phyloP scores from a whole-genome alignment of 2,888 invertebrate species.

The Invenusta paracnida region DNA sequence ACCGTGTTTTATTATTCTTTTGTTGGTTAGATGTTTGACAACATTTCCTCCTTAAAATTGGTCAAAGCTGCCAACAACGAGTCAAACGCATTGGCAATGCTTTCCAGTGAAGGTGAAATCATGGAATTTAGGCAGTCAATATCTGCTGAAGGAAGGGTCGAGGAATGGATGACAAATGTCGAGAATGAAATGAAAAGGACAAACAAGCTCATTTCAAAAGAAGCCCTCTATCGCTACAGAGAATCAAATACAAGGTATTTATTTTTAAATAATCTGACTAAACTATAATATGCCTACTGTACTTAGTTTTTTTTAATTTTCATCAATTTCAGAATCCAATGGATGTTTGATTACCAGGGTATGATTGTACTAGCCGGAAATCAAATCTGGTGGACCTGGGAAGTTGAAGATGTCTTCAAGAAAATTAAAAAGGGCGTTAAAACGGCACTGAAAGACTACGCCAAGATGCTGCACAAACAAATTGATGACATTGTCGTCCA shows the following conservation, averaged over 20 bases:
- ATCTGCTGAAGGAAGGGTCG: constrained; percentile 74
- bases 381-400: constrained; percentile 91
- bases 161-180: constrained; percentile 85
- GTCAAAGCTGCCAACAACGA: constrained; percentile 69
- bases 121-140: constrained; percentile 75
- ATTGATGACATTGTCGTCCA: constrained; percentile 77
- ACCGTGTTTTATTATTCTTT: constrained; percentile 5
- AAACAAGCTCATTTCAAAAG: constrained; percentile 77
- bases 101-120: constrained; percentile 78
- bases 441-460: constrained; percentile 82
- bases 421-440: constrained; percentile 68
- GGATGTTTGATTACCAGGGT: constrained; percentile 83
- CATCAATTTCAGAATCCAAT: constrained; percentile 67
- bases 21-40: constrained; percentile 76
- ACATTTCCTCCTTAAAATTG: constrained; percentile 73
- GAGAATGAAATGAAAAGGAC: constrained; percentile 77
- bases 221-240: constrained; percentile 78
- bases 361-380: constrained; percentile 79
- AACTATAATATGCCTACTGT: background rate
- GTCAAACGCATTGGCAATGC: constrained; percentile 73
- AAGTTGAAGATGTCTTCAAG: constrained; percentile 80
- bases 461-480: constrained; percentile 74
- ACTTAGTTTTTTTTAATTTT: constrained; percentile 35
- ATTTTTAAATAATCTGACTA: too few species aligned
- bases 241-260: constrained; percentile 67